These are phyloP conservation scores for Daubentonia madagascariensis DNA, from an alignment of 2,113 vertebrate species.

Conservation along the genomic window DNA sequence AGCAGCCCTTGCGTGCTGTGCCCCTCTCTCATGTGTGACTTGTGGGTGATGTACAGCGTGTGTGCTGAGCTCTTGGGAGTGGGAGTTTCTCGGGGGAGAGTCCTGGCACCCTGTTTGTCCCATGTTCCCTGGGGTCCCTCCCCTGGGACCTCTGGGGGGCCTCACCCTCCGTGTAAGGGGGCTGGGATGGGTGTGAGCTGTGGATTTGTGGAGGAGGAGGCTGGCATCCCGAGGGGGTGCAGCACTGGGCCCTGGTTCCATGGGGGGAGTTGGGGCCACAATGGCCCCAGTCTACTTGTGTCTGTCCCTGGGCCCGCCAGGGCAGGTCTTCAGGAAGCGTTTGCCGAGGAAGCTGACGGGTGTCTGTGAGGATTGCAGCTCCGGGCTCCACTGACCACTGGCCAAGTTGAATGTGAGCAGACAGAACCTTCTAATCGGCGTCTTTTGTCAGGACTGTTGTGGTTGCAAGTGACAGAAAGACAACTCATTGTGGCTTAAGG, in stretches of 20 bases:
- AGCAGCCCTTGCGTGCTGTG: fast-evolving
- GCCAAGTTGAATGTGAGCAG: fast-evolving
- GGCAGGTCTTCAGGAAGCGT: background rate
- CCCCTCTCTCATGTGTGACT: background rate
- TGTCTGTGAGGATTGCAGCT: fast-evolving
- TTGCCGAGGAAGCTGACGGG: background rate
- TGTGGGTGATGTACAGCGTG: too few species aligned
- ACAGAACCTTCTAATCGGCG: fast-evolving
- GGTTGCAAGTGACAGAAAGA: background rate
- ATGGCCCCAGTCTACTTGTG: too few species aligned
- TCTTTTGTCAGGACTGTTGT: background rate
- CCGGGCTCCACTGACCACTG: background rate
- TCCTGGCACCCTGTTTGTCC: background rate
- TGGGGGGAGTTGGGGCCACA: fast-evolving
- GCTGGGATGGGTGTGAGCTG: background rate
- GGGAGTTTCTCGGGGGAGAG: background rate
- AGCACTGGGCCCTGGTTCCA: background rate
- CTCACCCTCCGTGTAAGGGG: background rate
- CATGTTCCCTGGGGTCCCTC: background rate
- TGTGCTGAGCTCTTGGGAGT: background rate
- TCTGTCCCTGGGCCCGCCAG: background rate
- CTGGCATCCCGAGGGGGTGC: fast-evolving
- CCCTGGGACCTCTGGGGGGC: background rate
- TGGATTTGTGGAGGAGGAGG: background rate
- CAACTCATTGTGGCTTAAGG: background rate